These are phyloP conservation scores for Mechanitis messenoides DNA, from an alignment of 2,888 invertebrate species.

Conservation along the genomic window DNA sequence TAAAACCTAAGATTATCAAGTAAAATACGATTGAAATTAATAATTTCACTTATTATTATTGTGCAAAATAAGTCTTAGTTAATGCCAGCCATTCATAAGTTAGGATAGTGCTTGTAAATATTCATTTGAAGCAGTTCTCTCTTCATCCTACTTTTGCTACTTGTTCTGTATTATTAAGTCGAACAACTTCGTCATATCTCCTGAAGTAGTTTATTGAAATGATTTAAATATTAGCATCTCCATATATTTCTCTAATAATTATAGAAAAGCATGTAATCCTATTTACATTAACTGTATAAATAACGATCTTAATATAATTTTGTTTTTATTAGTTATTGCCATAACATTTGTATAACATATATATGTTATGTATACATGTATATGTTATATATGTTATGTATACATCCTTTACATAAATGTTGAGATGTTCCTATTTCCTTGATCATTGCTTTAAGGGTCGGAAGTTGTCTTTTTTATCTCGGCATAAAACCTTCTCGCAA, in stretches of 20 bases:
- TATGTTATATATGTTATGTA: no score
- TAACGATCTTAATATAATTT: no score
- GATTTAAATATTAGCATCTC: background rate
- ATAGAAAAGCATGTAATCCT: no score
- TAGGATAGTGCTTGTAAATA: slow-evolving; percentile 24
- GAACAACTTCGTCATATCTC: background rate
- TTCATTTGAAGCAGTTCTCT: slow-evolving; percentile 22
- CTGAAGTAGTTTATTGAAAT: background rate
- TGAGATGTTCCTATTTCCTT: slow-evolving; percentile 9
- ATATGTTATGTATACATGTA: no score
- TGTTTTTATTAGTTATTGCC: no score
- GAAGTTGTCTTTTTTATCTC: slow-evolving; percentile 10
- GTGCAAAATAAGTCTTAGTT: slow-evolving; percentile 1
- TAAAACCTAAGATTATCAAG: no score
- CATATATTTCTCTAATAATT: no score
- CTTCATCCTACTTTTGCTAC: slow-evolving; percentile 20
- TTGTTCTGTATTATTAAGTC: slow-evolving; percentile 1
- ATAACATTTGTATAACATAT: no score
- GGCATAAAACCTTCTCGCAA: slow-evolving; percentile 7
- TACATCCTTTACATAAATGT: slow-evolving; percentile 3
- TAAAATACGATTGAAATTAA: background rate
- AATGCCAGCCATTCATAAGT: slow-evolving; percentile 14
- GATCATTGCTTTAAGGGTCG: slow-evolving; percentile 10
- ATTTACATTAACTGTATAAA: no score
- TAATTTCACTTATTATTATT: background rate